Evolutionary conservation across 2,113 vertebrate genomes (phyloP).

Genomic region (Oncorhynchus kisutch): DNA sequence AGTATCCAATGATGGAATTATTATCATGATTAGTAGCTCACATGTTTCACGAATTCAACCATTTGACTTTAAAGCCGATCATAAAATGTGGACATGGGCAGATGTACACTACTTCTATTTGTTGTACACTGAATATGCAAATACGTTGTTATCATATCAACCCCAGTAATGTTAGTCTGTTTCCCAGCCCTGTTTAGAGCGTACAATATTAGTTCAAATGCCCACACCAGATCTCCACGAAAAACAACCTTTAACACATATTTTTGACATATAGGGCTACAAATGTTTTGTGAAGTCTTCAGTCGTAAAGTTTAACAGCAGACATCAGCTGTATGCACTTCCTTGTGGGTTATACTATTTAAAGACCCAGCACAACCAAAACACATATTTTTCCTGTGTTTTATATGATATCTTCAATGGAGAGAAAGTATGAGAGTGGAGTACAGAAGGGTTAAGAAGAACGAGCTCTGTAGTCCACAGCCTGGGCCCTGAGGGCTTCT

Average conservation of each 20-base stretch:
- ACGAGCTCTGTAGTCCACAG: too few species aligned
- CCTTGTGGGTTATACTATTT: too few species aligned
- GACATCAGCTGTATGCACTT: not conserved
- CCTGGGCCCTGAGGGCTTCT: too few species aligned
- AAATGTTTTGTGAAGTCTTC: not conserved
- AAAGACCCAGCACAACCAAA: too few species aligned
- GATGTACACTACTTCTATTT: not conserved
- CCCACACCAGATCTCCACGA: not conserved
- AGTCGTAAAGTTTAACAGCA: not conserved
- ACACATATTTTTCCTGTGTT: too few species aligned
- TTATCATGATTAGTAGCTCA: not conserved
- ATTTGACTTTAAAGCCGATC: not conserved
- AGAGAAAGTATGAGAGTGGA: too few species aligned
- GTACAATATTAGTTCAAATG: not conserved
- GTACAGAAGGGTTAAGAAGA: too few species aligned
- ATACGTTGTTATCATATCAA: not conserved
- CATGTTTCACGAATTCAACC: not conserved
- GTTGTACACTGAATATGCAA: too few species aligned
- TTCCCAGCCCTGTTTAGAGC: not conserved
- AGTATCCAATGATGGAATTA: too few species aligned
- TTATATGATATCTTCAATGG: too few species aligned
- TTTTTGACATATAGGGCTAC: not conserved
- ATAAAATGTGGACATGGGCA: not conserved
- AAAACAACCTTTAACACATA: not conserved
- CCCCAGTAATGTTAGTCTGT: not conserved